Evolutionary conservation across 2,888 invertebrate species (phyloP).

Genomic region (Drosophila rubida): DNA sequence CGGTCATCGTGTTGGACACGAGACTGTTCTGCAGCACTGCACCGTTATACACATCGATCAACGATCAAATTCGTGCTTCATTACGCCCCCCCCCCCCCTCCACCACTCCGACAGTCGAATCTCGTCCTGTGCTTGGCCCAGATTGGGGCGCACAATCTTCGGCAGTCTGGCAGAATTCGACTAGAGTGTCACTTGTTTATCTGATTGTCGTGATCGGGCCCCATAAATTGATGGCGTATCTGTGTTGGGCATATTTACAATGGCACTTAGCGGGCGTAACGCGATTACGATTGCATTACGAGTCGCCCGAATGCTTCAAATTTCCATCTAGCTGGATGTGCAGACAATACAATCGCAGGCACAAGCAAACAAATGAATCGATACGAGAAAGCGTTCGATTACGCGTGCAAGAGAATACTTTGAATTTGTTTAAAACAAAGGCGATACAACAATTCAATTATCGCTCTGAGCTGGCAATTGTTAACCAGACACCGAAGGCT

Average conservation of each 20-base stretch:
- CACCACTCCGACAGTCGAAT: too few relatives aligned
- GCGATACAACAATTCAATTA: conserved; percentile 17
- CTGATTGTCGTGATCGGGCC: conserved; percentile 9
- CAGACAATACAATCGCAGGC: neutral
- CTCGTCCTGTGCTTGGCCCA: too few relatives aligned
- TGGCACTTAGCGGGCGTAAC: conserved; percentile 28
- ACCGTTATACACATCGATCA: conserved; percentile 23
- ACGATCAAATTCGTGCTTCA: conserved; percentile 14
- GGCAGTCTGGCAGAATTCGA: too few relatives aligned
- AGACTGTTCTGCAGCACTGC: neutral
- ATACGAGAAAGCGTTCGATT: conserved; percentile 37
- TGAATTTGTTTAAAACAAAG: conserved; percentile 31
- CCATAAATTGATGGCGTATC: conserved; percentile 44
- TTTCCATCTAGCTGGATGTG: too few relatives aligned
- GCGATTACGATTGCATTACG: conserved; percentile 35
- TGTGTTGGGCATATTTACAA: conserved; percentile 43
- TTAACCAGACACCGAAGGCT: conserved; percentile 10
- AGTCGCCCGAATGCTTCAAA: conserved; percentile 17
- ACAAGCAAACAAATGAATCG: conserved; percentile 4
- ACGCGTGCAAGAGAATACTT: conserved; percentile 36
- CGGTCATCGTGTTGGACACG: neutral
- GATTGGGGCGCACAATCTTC: too few relatives aligned
- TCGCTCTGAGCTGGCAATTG: too few relatives aligned
- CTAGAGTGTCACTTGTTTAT: conserved; percentile 3
- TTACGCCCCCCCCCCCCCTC: conserved; percentile 11